Base-by-base conservation (phyloP, 2,888 invertebrate genomes). In the Acanthopleura granulata region DNA sequence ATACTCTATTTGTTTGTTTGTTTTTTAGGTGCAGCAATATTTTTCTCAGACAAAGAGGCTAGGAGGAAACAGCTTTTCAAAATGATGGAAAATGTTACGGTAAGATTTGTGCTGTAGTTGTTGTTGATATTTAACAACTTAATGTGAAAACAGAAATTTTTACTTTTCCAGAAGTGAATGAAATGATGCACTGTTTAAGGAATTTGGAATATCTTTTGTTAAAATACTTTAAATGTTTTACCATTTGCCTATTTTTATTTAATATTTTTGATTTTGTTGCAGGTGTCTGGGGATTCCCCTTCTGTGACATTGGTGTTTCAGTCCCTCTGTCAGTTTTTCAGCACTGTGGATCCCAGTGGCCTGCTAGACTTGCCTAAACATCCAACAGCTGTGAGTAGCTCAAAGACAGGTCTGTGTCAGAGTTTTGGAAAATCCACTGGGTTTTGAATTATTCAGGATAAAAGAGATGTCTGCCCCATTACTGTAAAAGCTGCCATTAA, bases 241-340 rank as follows among this genome's bases (percentile, higher is more conserved):
- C 27, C 40, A 30, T 49, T 51, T 61, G 18, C 40, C 40, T 40
- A 40, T 9, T 6, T 3, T 40, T 40, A 40, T 40, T 40, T 40
- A 40, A 6, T 40, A 9, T 40, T 57, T 57, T 12, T 18, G 18
- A n/a, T 6, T 57, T 4, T 57, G 18, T 84, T 82, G 49, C 85
- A 89, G 89, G 85, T 82, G 9, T 78, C 86, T 51, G 79, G 84
- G 22, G 87, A 86, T 69, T 81, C 84, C 0, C 86, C 87, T 18
- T 89, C 89, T 49, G 87, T 88, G 75, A 83, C 86, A 76, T 79
- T 90, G 72, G 87, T 89, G 22, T 89, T 89, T 84, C 89, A 90
- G 84, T 89, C 89, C 4, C 80, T 90, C 71, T 90, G 90, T 80
- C 89, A 89, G 82, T 90, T 89, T 85, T 90, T 88, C 83, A 88